These are phyloP conservation scores for Bovichtus variegatus DNA, from an alignment of 2,797 vertebrate species.

Conservation along the genomic window DNA sequence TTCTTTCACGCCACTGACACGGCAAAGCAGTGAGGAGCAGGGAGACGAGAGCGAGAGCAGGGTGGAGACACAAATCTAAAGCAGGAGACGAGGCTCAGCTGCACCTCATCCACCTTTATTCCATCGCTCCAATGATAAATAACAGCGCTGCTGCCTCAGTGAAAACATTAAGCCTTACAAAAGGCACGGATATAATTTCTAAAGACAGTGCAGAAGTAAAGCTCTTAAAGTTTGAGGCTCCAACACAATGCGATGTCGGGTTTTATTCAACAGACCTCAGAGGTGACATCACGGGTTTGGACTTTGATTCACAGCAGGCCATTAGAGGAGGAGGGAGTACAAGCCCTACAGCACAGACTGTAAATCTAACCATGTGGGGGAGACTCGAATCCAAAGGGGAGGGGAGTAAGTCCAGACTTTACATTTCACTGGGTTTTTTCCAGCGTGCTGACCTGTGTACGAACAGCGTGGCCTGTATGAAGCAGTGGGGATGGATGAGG, in stretches of 20 bases:
- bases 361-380: constrained; percentile 59
- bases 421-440: not conserved
- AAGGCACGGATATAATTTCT: not conserved
- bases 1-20: constrained; percentile 17
- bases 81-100: not conserved
- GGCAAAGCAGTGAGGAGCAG: constrained; percentile 6
- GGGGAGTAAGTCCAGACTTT: constrained; percentile 31
- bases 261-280: constrained; percentile 4
- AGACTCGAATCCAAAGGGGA: constrained; percentile 45
- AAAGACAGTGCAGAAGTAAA: constrained; percentile 2
- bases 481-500: not conserved
- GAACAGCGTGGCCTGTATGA: constrained; percentile 2
- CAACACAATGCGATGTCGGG: not conserved
- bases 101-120: constrained; percentile 9
- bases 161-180: not conserved
- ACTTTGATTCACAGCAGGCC: constrained; percentile 57
- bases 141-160: not conserved
- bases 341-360: constrained; percentile 14
- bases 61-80: not conserved
- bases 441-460: not conserved
- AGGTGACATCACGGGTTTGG: constrained; percentile 61
- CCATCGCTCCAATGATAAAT: not conserved
- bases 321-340: constrained; percentile 35
- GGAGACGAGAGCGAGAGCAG: not conserved
- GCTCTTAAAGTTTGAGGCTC: constrained; percentile 6